Percentiles rank a stretch among this genome's conserved stretches.
Evolutionary conservation across 2,113 vertebrate genomes (phyloP).

Genomic region (Erythrolamprus reginae): DNA sequence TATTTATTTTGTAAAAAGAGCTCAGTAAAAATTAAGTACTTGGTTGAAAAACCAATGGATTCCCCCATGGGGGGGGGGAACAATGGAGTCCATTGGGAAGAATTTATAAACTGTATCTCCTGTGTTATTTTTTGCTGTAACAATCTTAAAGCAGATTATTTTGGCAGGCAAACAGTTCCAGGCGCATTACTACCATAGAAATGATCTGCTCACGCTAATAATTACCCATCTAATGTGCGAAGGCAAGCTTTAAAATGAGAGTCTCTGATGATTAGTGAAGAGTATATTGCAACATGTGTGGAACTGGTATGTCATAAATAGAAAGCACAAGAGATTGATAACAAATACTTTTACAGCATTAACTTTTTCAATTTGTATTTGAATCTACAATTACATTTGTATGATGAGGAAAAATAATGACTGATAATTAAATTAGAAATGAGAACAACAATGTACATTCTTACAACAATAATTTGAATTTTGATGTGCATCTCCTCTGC

Average conservation of each 20-base stretch:
- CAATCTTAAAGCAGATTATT: background rate
- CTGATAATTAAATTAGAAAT: background rate
- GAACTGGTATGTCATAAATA: background rate
- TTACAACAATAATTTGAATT: background rate
- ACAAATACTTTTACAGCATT: background rate
- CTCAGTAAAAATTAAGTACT: background rate
- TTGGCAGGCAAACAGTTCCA: background rate
- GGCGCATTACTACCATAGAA: background rate
- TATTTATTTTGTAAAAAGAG: background rate
- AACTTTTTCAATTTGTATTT: background rate
- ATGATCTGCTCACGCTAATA: background rate
- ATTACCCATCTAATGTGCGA: background rate
- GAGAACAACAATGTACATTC: background rate
- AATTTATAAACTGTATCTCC: background rate
- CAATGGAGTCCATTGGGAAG: background rate
- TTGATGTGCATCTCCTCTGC: background rate
- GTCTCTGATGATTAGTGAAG: background rate
- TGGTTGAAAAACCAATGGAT: background rate
- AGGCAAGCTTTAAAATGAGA: background rate
- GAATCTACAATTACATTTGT: background rate
- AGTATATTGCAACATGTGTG: background rate
- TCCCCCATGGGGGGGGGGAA: background rate
- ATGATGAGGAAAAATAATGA: background rate
- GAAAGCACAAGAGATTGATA: background rate
- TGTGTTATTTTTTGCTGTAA: background rate